phyloP scores from a whole-genome alignment of 2,797 vertebrate genomes.

The Epinephelus awoara region DNA sequence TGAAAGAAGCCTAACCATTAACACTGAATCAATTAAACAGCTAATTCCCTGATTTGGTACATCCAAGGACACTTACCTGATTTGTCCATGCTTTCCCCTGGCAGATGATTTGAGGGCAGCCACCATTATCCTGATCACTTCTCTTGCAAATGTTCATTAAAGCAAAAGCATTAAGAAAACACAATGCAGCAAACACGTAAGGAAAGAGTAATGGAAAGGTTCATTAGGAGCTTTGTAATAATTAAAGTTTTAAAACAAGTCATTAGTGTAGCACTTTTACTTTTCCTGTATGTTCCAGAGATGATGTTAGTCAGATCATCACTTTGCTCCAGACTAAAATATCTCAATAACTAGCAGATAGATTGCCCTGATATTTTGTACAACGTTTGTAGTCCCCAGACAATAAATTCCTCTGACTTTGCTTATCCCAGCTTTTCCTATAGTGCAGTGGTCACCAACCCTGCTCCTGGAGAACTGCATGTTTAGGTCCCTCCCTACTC shows the following conservation, averaged over 20 bases:
- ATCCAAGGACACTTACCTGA: constrained; percentile 51
- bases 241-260: not conserved
- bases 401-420: too few relatives aligned
- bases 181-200: constrained; percentile 7
- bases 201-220: constrained; percentile 8
- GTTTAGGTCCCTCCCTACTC: too few relatives aligned
- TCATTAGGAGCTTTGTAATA: constrained; percentile 5
- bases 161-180: constrained; percentile 3
- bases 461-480: too few relatives aligned
- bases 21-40: constrained; percentile 37
- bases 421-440: too few relatives aligned
- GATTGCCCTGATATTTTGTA: too few relatives aligned
- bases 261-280: too few relatives aligned
- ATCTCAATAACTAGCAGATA: too few relatives aligned
- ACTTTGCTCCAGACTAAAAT: too few relatives aligned
- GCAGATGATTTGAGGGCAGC: constrained; percentile 8
- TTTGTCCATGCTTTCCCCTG: constrained; percentile 7
- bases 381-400: too few relatives aligned
- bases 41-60: constrained; percentile 42
- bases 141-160: constrained; percentile 15
- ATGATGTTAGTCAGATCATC: too few relatives aligned
- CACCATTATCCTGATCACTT: constrained; percentile 44
- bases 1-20: constrained; percentile 22
- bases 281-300: too few relatives aligned
- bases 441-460: too few relatives aligned